Base-by-base conservation (phyloP, 2,113 vertebrate genomes). In the Cyprinodon tularosa region DNA sequence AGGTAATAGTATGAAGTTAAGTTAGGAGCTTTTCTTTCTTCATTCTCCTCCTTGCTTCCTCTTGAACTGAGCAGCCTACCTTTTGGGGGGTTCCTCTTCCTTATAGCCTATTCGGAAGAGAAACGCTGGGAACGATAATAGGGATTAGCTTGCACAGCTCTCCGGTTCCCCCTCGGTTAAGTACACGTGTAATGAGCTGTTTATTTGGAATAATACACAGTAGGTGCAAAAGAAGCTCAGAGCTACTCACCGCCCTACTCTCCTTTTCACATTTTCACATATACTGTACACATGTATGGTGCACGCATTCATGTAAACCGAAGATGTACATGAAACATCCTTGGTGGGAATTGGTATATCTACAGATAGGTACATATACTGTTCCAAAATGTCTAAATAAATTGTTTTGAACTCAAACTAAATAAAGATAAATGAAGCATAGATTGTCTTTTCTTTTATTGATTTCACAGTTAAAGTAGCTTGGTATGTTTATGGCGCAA, bases 171-270 rank as follows among this genome's bases (percentile, higher is more conserved):
- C 87, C 85, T 91, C 72, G 86, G 93, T 94, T 95, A 94, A 95
- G 92, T 94, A 93, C 92, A 93, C 84, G 80, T 92, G 93, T 95
- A 95, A 95, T 95, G 90, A 94, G 92, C 93, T 94, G 93, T 95
- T 94, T 95, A 93, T 95, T 94, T 93, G 87, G 91, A 87, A 94
- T 93, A 94, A 94, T 92, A 90, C 91, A 87, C 92, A 91, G 93
- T 91, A 91, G 93, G 92, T 82, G 80, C 81, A 77, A 73, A 89
- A 78, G 77, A 84, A 93, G 83, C 83, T 85, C 86, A 90, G 76
- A 88, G 84, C 81, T 68, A 81, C 91, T 78, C 80, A 22, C 75
- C 78, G 64, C 77, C 85, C 72, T 62, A 73, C 70, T 48, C 65
- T 57, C 22, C 64, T 42, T 63, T 80, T 72, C 63, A 70, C 62